phyloP scores from a whole-genome alignment of 2,888 invertebrate species.

The Nezara viridula region DNA sequence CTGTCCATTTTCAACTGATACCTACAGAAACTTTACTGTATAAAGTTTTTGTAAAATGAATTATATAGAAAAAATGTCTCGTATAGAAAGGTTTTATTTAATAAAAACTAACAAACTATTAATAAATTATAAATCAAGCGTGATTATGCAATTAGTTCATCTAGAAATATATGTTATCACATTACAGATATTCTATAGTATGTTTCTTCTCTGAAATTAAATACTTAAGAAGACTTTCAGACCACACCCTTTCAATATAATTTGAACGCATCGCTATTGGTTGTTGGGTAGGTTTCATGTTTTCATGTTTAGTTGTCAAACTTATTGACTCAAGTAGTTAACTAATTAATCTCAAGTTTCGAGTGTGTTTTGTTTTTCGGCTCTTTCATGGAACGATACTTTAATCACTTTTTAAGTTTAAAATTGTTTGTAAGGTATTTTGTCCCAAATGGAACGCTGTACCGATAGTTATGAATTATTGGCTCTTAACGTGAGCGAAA shows the following conservation, averaged over 20 bases:
- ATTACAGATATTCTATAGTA: too few species aligned
- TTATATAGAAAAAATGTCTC: too few species aligned
- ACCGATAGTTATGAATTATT: conserved; percentile 78
- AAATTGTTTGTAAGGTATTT: not conserved
- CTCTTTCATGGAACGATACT: not conserved
- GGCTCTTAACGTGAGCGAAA: conserved; percentile 74
- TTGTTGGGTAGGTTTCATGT: conserved; percentile 4
- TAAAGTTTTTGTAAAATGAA: too few species aligned
- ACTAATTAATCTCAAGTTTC: not conserved
- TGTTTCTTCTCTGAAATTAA: not conserved
- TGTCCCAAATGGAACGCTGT: conserved; percentile 68
- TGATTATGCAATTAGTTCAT: too few species aligned
- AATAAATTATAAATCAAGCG: too few species aligned
- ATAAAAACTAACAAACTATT: too few species aligned
- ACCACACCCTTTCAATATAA: not conserved
- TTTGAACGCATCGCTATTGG: not conserved
- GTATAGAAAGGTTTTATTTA: too few species aligned
- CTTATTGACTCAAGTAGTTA: not conserved
- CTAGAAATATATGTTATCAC: too few species aligned
- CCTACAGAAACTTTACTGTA: too few species aligned
- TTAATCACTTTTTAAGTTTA: not conserved
- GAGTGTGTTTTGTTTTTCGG: conserved; percentile 24
- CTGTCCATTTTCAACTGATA: too few species aligned
- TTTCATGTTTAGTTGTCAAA: conserved; percentile 4
- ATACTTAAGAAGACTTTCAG: not conserved